A percentile compares a stretch with the other conserved stretches of the same genome.
Conservation (phyloP, 2,888 invertebrate species). For the Athalia circularis region DNA sequence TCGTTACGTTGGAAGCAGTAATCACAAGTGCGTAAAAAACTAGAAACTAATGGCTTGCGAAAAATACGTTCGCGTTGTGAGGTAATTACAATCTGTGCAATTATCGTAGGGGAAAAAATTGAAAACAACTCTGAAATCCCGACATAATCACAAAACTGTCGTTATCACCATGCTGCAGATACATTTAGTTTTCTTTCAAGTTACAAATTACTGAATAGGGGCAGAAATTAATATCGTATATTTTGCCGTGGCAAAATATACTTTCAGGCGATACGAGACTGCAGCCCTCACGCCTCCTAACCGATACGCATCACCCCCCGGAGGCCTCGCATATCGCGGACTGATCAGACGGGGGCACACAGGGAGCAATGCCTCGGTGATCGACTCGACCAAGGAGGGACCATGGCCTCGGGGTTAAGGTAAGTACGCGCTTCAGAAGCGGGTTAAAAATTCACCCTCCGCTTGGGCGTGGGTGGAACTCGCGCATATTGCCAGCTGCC, state of each 20-base stretch:
- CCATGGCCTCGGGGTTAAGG: conserved; percentile 20
- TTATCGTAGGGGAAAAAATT: too few relatives aligned
- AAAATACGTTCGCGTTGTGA: conserved; percentile 1
- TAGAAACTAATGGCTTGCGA: background rate
- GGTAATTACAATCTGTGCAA: background rate
- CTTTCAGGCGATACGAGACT: conserved; percentile 25
- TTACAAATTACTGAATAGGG: conserved; percentile 27
- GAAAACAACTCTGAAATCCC: too few relatives aligned
- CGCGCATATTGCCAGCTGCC: background rate
- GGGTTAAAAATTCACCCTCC: conserved; percentile 26
- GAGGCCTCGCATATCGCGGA: conserved; percentile 34
- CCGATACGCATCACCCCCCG: conserved; percentile 41
- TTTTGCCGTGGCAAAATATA: conserved; percentile 42
- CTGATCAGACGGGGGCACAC: conserved; percentile 38
- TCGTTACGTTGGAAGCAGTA: background rate
- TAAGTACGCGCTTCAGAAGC: conserved; percentile 20
- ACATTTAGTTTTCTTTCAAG: background rate
- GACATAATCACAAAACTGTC: too few relatives aligned
- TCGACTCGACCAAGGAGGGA: conserved; percentile 36
- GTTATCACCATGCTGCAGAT: too few relatives aligned
- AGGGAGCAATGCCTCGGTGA: conserved; percentile 25
- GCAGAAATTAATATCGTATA: conserved; percentile 43
- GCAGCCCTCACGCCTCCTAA: conserved; percentile 26
- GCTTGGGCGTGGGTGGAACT: background rate
- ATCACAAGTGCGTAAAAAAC: conserved; percentile 6